Evolutionary conservation across 1,140 invertebrate genomes (phyloP).

Genomic region (Cherax destructor): DNA sequence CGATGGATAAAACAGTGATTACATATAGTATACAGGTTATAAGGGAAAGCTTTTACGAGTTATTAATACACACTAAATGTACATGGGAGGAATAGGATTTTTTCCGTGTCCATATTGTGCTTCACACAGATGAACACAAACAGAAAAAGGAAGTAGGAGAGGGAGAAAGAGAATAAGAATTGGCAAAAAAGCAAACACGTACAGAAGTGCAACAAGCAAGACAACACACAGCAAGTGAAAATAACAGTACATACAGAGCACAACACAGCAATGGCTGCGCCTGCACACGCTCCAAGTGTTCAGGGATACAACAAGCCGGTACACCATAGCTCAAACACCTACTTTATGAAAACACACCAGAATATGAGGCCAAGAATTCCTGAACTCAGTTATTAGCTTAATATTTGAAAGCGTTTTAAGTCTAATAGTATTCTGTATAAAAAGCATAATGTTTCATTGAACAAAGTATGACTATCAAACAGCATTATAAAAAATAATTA

Average conservation of each 20-base stretch:
- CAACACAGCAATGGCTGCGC: neutral
- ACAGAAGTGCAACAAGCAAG: neutral
- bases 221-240: neutral
- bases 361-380: neutral
- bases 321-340: neutral
- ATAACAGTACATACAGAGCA: neutral
- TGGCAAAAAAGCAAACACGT: neutral
- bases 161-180: neutral
- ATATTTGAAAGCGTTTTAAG: neutral
- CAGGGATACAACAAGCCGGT: too few relatives aligned
- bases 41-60: neutral
- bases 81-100: neutral
- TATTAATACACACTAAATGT: neutral
- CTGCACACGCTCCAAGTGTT: neutral
- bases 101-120: neutral
- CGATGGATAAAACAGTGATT: neutral
- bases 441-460: too few relatives aligned
- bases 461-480: too few relatives aligned
- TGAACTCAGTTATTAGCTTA: neutral
- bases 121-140: neutral
- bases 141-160: neutral
- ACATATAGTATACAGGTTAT: neutral
- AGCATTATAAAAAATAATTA: too few relatives aligned
- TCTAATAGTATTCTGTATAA: too few relatives aligned
- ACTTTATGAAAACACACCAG: neutral